Evolutionary conservation across 2,797 vertebrate genomes (phyloP).

Genomic region (Cyclopterus lumpus): DNA sequence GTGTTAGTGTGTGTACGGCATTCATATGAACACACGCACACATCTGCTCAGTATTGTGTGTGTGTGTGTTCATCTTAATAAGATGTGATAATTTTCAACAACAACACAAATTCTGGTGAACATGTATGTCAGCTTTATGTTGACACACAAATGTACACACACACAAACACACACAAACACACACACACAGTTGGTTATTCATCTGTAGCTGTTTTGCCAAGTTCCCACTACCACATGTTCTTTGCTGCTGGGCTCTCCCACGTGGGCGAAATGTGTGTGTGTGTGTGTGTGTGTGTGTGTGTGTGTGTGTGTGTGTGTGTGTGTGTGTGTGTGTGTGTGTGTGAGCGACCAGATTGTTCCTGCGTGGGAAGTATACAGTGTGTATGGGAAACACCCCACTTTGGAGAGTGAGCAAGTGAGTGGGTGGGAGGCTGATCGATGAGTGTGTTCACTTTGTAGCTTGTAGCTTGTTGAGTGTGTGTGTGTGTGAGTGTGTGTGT

Average conservation of each 20-base stretch:
- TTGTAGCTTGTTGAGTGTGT: slow-evolving; percentile 62
- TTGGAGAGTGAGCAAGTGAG: slow-evolving; percentile 61
- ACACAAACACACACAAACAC: slow-evolving; percentile 15
- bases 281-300: slow-evolving; percentile 22
- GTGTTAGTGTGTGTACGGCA: background rate
- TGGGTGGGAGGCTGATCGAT: slow-evolving; percentile 61
- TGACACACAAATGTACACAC: background rate
- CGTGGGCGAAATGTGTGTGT: slow-evolving; percentile 54
- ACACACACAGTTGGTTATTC: slow-evolving; percentile 34
- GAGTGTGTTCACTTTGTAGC: slow-evolving; percentile 68
- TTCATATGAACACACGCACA: too few relatives aligned
- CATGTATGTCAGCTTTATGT: slow-evolving; percentile 14
- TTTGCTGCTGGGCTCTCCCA: slow-evolving; percentile 71
- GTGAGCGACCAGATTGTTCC: slow-evolving; percentile 35
- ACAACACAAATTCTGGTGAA: slow-evolving; percentile 2
- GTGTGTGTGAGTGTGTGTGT: slow-evolving; percentile 29
- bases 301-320: slow-evolving; percentile 18
- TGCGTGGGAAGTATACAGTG: slow-evolving; percentile 63
- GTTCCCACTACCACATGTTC: slow-evolving; percentile 66
- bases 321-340: slow-evolving; percentile 16
- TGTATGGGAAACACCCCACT: slow-evolving; percentile 74
- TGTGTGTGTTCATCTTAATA: slow-evolving; percentile 1
- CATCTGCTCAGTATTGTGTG: slow-evolving; percentile 6
- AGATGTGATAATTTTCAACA: slow-evolving; percentile 19
- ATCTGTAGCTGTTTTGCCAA: slow-evolving; percentile 54